Conservation (phyloP, 2,113 vertebrate genomes). For the Syngnathus scovelli region DNA sequence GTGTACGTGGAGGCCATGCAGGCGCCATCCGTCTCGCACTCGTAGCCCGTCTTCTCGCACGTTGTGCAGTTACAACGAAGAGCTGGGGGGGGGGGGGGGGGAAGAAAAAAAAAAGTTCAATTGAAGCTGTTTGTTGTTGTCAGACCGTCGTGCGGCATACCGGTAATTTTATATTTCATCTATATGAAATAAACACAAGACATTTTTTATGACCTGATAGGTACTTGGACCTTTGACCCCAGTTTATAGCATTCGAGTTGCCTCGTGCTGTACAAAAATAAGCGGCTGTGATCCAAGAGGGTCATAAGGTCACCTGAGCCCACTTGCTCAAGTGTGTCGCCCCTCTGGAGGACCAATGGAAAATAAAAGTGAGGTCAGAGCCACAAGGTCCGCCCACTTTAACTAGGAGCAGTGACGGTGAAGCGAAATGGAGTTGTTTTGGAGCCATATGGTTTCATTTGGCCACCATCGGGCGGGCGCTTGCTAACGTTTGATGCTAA, state of each 20-base stretch:
- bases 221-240: background rate
- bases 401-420: slow-evolving; percentile 12
- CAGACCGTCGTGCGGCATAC: slow-evolving; percentile 9
- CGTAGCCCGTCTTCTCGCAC: slow-evolving; percentile 85
- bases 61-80: slow-evolving; percentile 86
- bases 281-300: background rate
- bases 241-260: background rate
- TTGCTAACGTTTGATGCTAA: too few relatives aligned
- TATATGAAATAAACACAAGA: background rate
- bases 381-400: slow-evolving; percentile 10
- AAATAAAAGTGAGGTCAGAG: slow-evolving; percentile 21
- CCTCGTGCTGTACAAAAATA: background rate
- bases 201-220: too few relatives aligned
- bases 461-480: background rate
- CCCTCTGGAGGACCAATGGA: background rate
- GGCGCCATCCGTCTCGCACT: slow-evolving; percentile 91
- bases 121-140: slow-evolving; percentile 29
- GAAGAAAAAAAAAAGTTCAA: background rate
- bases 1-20: slow-evolving; percentile 93
- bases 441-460: slow-evolving; percentile 59
- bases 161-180: slow-evolving; percentile 36
- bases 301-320: background rate
- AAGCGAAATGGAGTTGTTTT: slow-evolving; percentile 56
- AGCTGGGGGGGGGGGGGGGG: slow-evolving; percentile 54
- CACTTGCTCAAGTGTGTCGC: background rate